A percentile compares a stretch with the other conserved stretches of the same genome.
Evolutionary conservation across 2,888 invertebrate genomes (phyloP).

Genomic region (Amphipyra berbera): DNA sequence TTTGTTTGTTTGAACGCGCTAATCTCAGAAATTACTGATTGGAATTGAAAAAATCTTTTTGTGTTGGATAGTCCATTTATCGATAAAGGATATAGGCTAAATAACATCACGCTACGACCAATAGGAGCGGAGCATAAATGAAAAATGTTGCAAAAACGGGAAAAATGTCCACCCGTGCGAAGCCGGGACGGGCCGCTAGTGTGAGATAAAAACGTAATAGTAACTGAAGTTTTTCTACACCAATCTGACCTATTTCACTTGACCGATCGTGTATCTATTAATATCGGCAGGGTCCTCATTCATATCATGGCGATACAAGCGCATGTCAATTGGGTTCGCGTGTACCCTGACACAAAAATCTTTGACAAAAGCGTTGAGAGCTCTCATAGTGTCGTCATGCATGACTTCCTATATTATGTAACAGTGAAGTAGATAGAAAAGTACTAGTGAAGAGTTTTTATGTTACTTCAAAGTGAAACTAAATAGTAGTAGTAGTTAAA

Average conservation of each 20-base stretch:
- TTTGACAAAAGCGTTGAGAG: conserved; percentile 58
- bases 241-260: conserved; percentile 5
- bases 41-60: no score
- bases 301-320: not conserved
- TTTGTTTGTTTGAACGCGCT: no score
- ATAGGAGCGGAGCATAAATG: no score
- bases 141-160: no score
- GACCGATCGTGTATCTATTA: conserved; percentile 8
- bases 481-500: conserved; percentile 1
- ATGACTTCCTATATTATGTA: conserved; percentile 19
- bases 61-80: no score
- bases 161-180: no score
- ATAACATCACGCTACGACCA: no score
- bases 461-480: not conserved
- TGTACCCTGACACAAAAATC: conserved; percentile 51
- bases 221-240: not conserved
- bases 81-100: no score
- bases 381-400: conserved; percentile 57
- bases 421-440: not conserved
- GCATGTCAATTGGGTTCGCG: conserved; percentile 54
- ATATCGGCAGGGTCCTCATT: not conserved
- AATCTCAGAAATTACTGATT: no score
- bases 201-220: no score
- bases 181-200: no score
- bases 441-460: not conserved